Base-by-base conservation (phyloP, 2,797 vertebrate genomes). In the Dendrocincla tyrannina region DNA sequence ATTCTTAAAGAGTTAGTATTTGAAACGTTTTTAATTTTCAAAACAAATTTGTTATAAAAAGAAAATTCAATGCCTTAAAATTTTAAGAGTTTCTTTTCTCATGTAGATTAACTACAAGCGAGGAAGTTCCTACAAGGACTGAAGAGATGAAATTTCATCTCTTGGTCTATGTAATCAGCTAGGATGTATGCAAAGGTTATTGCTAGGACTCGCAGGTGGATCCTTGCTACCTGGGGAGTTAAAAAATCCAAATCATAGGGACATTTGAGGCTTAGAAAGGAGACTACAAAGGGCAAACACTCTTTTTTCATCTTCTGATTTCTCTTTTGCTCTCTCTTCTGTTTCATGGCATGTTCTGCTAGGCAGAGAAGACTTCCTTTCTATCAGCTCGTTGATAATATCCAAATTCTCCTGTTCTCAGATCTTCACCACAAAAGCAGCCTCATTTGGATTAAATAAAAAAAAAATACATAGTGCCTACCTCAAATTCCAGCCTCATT, bases 211-310 rank as follows among this genome's bases (percentile, higher is more conserved):
- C 30, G 27, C n/a, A 53, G 3, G 14, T 63, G 39, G 37, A 41
- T 11, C 39, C 35, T 33, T 60, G 20, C 33, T 83, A 20, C 14
- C 30, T 20, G 16, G 23, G 12, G 32, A 68, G 17, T 30, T 2
- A 79, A 52, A 68, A 62, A 17, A 1, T 0, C 3, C 6, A 72
- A 47, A 23, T 2, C 16, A 37, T 6, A 28, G 11, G 33, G 58
- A 49, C 10, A 11, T 9, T 14, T 68, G 15, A 77, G 32, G 22
- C 44, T 91, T 70, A 56, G 19, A 46, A 88, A 68, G 42, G 33
- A 72, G 92, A 50, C 10, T 50, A 14, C 7, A 33, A 30, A n/a
- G 58, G 53, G 24, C 8, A 82, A 68, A 53, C 30, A 17, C 42
- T 79, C 24, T 52, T 68, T 50, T 58, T n/a, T 60, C 32, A 39